Percentiles rank a stretch among this genome's conserved stretches.
phyloP scores from a whole-genome alignment of 2,113 vertebrate genomes.

The Psephotus haematonotus region DNA sequence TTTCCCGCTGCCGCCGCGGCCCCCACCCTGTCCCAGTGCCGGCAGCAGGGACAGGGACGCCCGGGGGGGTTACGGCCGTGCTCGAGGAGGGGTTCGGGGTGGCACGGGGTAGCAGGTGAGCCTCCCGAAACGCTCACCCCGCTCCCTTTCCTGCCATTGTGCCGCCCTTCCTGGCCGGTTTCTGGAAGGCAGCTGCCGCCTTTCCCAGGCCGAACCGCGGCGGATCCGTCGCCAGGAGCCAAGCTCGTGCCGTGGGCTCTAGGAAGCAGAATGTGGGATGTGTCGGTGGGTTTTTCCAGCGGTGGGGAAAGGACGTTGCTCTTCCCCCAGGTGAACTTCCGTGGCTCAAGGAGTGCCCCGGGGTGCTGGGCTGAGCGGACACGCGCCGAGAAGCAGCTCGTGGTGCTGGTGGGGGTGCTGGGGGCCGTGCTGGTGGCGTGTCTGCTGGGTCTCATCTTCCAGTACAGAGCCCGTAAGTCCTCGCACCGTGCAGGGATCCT shows the following conservation, averaged over 20 bases:
- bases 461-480: constrained; percentile 86
- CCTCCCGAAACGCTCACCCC: not conserved
- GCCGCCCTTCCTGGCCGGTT: constrained; percentile 60
- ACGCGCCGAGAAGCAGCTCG: constrained; percentile 77
- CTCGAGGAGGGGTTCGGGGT: not conserved
- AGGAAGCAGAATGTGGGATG: not conserved
- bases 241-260: rapidly evolving
- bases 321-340: constrained; percentile 82
- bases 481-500: rapidly evolving
- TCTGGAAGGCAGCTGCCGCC: constrained; percentile 37
- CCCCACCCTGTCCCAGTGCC: not conserved
- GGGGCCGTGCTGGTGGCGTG: constrained; percentile 72
- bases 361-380: constrained; percentile 83
- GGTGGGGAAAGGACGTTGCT: not conserved
- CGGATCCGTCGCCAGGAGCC: rapidly evolving
- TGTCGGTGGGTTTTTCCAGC: not conserved
- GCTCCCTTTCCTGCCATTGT: constrained; percentile 76
- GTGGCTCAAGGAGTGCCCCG: constrained; percentile 1
- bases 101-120: constrained; percentile 25
- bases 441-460: constrained; percentile 78
- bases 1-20: not conserved
- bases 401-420: constrained; percentile 75
- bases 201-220: not conserved
- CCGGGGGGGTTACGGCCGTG: rapidly evolving
- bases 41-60: not conserved